phyloP scores from a whole-genome alignment of 2,113 vertebrate genomes.

The Periophthalmodon schlosseri region DNA sequence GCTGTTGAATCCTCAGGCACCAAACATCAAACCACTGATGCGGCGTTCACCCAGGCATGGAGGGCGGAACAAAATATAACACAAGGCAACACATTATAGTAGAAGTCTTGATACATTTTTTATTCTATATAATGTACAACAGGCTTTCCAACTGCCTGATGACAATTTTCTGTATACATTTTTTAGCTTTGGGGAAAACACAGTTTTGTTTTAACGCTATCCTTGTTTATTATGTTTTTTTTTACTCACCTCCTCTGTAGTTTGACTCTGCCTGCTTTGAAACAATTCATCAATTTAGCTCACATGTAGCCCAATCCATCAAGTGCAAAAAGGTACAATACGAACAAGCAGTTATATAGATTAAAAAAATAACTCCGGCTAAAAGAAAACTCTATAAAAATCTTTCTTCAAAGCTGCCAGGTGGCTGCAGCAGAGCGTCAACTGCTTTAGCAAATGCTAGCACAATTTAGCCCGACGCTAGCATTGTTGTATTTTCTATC shows the following conservation, averaged over 20 bases:
- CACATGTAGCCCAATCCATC: constrained; percentile 23
- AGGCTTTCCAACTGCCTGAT: neutral
- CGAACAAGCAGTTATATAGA: neutral
- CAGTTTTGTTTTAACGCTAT: neutral
- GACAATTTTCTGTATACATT: neutral
- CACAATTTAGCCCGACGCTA: constrained; percentile 15
- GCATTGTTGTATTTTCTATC: constrained; percentile 11
- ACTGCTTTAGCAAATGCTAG: constrained; percentile 42
- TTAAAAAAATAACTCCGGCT: neutral
- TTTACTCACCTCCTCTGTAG: constrained; percentile 60
- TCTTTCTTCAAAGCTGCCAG: constrained; percentile 11
- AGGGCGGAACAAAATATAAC: neutral
- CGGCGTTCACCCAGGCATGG: constrained; percentile 2
- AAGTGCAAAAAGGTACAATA: neutral
- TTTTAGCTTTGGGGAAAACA: neutral
- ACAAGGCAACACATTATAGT: neutral
- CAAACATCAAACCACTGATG: neutral
- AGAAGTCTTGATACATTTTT: neutral
- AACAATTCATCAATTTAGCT: constrained; percentile 58
- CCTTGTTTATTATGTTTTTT: neutral
- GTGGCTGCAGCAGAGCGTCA: constrained; percentile 31
- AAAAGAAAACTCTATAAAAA: neutral
- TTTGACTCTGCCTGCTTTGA: constrained; percentile 40
- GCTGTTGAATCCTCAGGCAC: constrained; percentile 15
- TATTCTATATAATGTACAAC: neutral